These are phyloP conservation scores for Zaprionus gabonicus DNA, from an alignment of 1,140 invertebrate species.

Conservation along the genomic window DNA sequence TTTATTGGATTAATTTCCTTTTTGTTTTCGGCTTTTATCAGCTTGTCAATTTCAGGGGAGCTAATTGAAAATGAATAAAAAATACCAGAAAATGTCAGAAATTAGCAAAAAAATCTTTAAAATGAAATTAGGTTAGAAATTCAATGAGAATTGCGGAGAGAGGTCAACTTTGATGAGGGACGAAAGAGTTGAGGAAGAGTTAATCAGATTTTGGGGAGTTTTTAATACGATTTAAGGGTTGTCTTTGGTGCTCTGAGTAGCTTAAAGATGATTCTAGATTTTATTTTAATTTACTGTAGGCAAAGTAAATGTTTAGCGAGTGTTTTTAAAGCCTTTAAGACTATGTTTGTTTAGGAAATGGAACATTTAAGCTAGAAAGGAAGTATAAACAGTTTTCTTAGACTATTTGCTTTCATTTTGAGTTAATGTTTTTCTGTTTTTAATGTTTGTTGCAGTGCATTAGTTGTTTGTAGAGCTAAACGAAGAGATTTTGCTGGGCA, in stretches of 20 bases:
- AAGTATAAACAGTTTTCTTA: not conserved
- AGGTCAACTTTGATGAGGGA: not conserved
- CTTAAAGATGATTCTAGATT: not conserved
- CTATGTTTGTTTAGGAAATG: not conserved
- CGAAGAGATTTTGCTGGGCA: not conserved
- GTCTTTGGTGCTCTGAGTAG: too few relatives aligned
- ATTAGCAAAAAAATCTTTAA: not conserved
- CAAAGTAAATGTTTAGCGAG: not conserved
- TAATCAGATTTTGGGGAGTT: not conserved
- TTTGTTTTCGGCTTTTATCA: conserved; percentile 1
- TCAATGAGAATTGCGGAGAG: not conserved
- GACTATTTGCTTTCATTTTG: not conserved
- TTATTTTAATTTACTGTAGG: not conserved
- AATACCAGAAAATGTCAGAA: not conserved
- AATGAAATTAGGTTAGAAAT: not conserved
- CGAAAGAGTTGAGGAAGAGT: not conserved
- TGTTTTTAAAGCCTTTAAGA: not conserved
- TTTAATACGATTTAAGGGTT: not conserved
- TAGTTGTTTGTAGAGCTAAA: not conserved
- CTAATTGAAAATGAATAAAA: not conserved
- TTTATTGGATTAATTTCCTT: conserved; percentile 2
- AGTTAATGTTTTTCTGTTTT: not conserved
- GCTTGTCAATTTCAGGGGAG: not conserved
- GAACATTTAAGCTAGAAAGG: not conserved
- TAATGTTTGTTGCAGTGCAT: not conserved